phyloP scores from a whole-genome alignment of 2,113 vertebrate species.

The Cavia aperea region DNA sequence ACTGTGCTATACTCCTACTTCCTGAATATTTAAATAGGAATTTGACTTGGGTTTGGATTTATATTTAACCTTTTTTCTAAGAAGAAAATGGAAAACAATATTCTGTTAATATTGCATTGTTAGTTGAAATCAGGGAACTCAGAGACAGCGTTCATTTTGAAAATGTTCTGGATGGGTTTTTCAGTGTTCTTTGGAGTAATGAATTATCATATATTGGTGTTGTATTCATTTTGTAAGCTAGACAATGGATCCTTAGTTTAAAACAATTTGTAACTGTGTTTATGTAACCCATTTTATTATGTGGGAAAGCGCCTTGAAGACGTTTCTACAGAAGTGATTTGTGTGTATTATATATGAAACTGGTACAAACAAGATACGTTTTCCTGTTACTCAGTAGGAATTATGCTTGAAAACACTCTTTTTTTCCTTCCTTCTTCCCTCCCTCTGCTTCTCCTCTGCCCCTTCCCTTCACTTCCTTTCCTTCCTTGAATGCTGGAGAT shows the following conservation, averaged over 20 bases:
- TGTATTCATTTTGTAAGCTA: conserved; percentile 23
- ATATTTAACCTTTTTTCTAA: conserved; percentile 21
- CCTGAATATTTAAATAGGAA: background rate
- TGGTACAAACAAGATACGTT: background rate
- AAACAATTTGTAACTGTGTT: background rate
- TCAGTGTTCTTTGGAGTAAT: background rate
- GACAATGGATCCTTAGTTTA: background rate
- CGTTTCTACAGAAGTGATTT: conserved; percentile 3
- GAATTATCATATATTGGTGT: conserved; percentile 28
- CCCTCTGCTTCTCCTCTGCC: background rate
- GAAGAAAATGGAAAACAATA: background rate
- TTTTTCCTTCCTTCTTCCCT: background rate
- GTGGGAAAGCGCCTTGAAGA: background rate
- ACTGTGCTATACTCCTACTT: background rate
- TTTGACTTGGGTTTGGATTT: conserved; percentile 45
- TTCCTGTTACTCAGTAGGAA: background rate
- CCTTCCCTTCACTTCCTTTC: background rate
- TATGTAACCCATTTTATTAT: conserved; percentile 7
- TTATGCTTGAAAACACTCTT: background rate
- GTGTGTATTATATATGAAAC: background rate
- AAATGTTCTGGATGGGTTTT: background rate
- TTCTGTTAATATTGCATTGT: conserved; percentile 16
- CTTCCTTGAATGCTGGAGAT: background rate
- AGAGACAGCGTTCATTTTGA: background rate
- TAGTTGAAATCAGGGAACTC: conserved; percentile 14